Percentiles rank a stretch among this genome's conserved stretches.
Evolutionary conservation across 2,797 vertebrate species (phyloP).

Genomic region (Gymnothorax javanicus): DNA sequence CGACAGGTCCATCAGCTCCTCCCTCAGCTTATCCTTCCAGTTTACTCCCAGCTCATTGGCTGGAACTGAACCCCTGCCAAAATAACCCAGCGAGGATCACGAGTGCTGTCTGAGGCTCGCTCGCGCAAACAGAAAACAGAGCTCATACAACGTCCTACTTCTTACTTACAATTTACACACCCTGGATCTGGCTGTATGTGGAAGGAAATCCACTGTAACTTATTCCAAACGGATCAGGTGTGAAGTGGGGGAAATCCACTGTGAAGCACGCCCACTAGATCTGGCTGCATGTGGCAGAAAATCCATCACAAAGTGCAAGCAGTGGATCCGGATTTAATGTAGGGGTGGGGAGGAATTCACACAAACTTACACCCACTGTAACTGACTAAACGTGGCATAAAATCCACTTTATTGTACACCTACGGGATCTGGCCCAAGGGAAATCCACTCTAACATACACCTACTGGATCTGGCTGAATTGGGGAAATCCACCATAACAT

Average conservation of each 20-base stretch:
- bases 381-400: too few species aligned
- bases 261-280: neutral
- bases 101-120: neutral
- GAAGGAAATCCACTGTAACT: neutral
- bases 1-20: conserved; percentile 79
- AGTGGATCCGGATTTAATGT: too few species aligned
- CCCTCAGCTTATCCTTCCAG: conserved; percentile 62
- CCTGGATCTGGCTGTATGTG: neutral
- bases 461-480: too few species aligned
- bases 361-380: too few species aligned
- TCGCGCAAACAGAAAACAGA: neutral
- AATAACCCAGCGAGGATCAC: neutral
- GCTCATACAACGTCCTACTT: neutral
- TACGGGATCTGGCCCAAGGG: too few species aligned
- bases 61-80: conserved; percentile 72
- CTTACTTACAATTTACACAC: too few species aligned
- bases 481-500: too few species aligned
- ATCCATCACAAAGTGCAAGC: too few species aligned
- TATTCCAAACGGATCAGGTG: neutral
- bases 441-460: too few species aligned
- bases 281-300: neutral
- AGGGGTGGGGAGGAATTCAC: too few species aligned
- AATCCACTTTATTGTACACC: too few species aligned
- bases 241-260: neutral
- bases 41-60: conserved; percentile 55